Evolutionary conservation across 1,140 invertebrate genomes (phyloP).

Genomic region (Oedothorax gibbosus): DNA sequence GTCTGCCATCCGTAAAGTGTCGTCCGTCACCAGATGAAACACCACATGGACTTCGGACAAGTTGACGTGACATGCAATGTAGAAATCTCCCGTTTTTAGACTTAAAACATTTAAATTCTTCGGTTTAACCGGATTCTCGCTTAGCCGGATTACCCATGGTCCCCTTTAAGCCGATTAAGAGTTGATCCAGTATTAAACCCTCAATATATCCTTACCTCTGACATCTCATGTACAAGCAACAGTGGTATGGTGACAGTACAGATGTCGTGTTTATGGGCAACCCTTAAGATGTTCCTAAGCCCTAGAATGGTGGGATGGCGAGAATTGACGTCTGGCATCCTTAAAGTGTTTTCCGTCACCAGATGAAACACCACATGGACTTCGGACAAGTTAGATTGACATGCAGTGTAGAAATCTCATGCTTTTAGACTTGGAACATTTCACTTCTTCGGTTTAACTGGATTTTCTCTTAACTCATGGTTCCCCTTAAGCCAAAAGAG

Average conservation of each 20-base stretch:
- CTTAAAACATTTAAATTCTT: constrained; percentile 25
- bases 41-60: constrained; percentile 93
- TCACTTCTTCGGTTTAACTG: not conserved
- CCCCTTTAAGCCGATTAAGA: no score
- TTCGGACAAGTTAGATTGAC: constrained; percentile 96
- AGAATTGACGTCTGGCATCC: constrained; percentile 89
- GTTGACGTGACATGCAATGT: constrained; percentile 95
- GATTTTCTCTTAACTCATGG: no score
- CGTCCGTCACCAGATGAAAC: constrained; percentile 92
- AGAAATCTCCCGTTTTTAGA: constrained; percentile 88
- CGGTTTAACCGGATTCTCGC: no score
- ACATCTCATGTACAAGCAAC: constrained; percentile 81
- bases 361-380: constrained; percentile 96
- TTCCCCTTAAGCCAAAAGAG: not conserved
- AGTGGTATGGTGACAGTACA: constrained; percentile 93
- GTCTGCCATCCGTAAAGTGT: constrained; percentile 75
- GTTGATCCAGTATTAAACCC: not conserved
- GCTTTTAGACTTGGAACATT: constrained; percentile 70
- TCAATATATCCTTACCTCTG: constrained; percentile 36
- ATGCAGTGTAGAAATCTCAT: constrained; percentile 94
- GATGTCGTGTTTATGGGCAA: constrained; percentile 92
- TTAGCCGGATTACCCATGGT: constrained; percentile 66
- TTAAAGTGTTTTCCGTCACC: constrained; percentile 78
- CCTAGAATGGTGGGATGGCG: constrained; percentile 93
- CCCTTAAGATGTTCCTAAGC: constrained; percentile 93